Base-by-base conservation (phyloP, 2,113 vertebrate species). In the Pseudolaguvia tuberculata region DNA sequence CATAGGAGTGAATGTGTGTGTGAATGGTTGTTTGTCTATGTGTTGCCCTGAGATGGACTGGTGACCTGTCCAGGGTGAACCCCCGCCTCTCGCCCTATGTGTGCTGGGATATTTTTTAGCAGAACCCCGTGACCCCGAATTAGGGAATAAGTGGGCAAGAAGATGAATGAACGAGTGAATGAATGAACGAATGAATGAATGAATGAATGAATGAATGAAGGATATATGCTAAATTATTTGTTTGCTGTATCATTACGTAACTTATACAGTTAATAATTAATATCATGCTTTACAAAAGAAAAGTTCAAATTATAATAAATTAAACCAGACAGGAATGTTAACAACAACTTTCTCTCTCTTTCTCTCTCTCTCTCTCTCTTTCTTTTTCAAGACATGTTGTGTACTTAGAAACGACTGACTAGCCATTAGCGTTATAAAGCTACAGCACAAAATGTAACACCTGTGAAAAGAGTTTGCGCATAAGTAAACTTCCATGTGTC, bases 381-480 rank as follows among this genome's bases (percentile, higher is more conserved):
- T 48, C 31, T 12, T 48, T 66, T 18, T 63, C 74, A 45, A 73
- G 45, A 56, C 18, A 42, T 13, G 18, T 1, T 23, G 39, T 65
- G 39, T 69, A 55, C 25, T 79, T 55, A 55, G 55, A 68, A 51
- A 68, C 70, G 2, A 13, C 6, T 29, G 15, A 52, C 20, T 4
- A 56, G 50, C 25, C 21, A 31, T 27, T 72, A 31, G 69, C 52
- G 31, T 62, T 53, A 17, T 17, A 68, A 21, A 35, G 42, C 17
- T 29, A 50, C 2, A 35, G 51, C 25, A 20, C 56, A 73, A 68
- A 78, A 23, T 23, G 51, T 72, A 42, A 29, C 21, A 72, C 50
- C 53, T 73, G 53, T 2, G 11, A 72, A 31, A 63, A 25, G 35
- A 57, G 57, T 67, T 56, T 73, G 27, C 39, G 8, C 35, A 29